Percentiles rank a stretch among this genome's conserved stretches.
Evolutionary conservation across 2,797 vertebrate species (phyloP).

Genomic region (Lateolabrax maculatus): DNA sequence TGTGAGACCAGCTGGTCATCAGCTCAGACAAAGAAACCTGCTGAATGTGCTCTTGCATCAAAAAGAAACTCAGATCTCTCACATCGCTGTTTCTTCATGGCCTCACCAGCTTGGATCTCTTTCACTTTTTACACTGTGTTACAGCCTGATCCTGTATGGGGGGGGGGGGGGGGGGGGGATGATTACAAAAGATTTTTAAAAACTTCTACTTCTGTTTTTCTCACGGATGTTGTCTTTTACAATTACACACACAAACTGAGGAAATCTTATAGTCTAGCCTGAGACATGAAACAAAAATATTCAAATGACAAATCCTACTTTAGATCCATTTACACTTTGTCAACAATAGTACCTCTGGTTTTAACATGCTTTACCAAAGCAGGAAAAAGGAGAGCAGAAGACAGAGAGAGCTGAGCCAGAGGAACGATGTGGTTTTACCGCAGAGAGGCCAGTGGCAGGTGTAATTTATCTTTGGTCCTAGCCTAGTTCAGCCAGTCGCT

Average conservation of each 20-base stretch:
- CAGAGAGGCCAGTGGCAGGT: constrained; percentile 76
- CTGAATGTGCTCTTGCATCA: constrained; percentile 82
- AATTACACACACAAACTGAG: constrained; percentile 7
- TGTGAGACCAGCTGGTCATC: constrained; percentile 85
- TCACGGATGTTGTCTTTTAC: not conserved
- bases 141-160: not conserved
- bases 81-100: constrained; percentile 41
- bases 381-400: constrained; percentile 24
- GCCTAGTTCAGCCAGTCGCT: constrained; percentile 67
- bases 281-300: constrained; percentile 24
- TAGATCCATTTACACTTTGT: constrained; percentile 7
- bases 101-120: constrained; percentile 24
- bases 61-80: constrained; percentile 68
- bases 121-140: constrained; percentile 25
- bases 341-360: not conserved
- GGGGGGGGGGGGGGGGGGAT: not conserved
- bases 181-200: constrained; percentile 19
- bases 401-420: constrained; percentile 38
- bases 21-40: constrained; percentile 85
- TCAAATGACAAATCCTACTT: constrained; percentile 5
- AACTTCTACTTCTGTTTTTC: constrained; percentile 33
- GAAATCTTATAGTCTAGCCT: not conserved
- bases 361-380: constrained; percentile 15
- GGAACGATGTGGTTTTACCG: constrained; percentile 59
- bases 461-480: constrained; percentile 80